phyloP scores from a whole-genome alignment of 2,113 vertebrate species.

The Prunella himalayana region DNA sequence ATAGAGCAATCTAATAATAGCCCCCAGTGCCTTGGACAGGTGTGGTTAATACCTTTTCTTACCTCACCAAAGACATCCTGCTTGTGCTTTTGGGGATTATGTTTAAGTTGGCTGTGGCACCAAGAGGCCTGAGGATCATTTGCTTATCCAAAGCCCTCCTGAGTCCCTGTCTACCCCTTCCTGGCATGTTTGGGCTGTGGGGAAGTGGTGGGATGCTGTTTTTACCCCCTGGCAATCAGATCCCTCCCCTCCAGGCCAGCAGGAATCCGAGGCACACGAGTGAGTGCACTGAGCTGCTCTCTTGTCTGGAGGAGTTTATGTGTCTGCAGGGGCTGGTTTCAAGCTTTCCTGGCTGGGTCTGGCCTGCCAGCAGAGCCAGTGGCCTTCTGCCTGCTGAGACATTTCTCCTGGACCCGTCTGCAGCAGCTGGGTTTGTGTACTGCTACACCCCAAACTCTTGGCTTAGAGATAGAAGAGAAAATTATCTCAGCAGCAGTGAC shows the following conservation, averaged over 20 bases:
- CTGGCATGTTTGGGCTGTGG: not conserved
- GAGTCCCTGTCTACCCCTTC: not conserved
- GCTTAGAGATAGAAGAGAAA: not conserved
- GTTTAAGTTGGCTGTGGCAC: constrained; percentile 16
- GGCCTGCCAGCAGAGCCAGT: not conserved
- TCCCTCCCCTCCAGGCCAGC: not conserved
- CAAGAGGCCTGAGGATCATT: not conserved
- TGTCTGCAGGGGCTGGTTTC: not conserved
- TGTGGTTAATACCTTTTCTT: constrained; percentile 30
- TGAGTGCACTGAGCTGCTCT: not conserved
- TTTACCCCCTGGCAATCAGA: not conserved
- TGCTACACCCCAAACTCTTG: not conserved
- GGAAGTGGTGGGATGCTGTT: not conserved
- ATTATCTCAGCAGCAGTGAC: not conserved
- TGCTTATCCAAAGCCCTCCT: constrained; percentile 13
- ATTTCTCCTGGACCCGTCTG: not conserved
- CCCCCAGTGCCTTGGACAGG: constrained; percentile 16
- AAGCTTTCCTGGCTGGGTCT: not conserved
- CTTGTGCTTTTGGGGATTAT: constrained; percentile 26
- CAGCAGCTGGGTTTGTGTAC: not conserved
- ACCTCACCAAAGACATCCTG: not conserved
- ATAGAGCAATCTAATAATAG: not conserved
- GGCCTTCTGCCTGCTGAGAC: not conserved
- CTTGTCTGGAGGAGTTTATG: not conserved
- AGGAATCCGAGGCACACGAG: not conserved